phyloP scores from a whole-genome alignment of 1,140 invertebrate genomes.

The Laupala kohalensis region DNA sequence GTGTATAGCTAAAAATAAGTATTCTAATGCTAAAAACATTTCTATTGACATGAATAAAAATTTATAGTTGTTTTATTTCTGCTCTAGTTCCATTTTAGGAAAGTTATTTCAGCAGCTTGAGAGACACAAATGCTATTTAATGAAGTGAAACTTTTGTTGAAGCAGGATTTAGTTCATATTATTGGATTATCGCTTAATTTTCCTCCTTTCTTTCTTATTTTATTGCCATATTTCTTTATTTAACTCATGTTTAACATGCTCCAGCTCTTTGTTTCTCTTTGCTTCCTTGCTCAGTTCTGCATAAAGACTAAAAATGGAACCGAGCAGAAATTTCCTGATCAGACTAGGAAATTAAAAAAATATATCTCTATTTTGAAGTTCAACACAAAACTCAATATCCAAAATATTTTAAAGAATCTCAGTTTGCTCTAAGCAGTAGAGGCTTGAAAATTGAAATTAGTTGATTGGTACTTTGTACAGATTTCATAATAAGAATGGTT shows the following conservation, averaged over 20 bases:
- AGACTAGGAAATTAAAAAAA: background rate
- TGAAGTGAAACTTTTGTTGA: too few species aligned
- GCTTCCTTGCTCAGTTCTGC: too few species aligned
- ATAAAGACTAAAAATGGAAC: background rate
- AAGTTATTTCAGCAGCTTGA: background rate
- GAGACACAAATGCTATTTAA: too few species aligned
- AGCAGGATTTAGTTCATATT: too few species aligned
- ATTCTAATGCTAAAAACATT: background rate
- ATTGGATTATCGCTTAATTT: too few species aligned
- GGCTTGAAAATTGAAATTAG: background rate
- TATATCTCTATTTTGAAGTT: background rate
- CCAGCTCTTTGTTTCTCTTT: too few species aligned
- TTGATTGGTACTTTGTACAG: constrained; percentile 6
- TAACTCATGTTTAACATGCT: too few species aligned
- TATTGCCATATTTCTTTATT: too few species aligned
- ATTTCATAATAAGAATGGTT: background rate
- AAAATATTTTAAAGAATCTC: background rate
- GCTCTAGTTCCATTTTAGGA: background rate
- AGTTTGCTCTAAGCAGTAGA: background rate
- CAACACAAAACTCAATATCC: background rate
- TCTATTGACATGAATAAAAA: background rate
- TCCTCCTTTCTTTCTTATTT: too few species aligned
- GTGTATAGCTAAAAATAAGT: background rate
- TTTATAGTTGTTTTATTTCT: background rate
- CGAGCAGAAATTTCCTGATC: background rate